Evolutionary conservation across 2,797 vertebrate species (phyloP).

Genomic region (Sebastes trivittatus): DNA sequence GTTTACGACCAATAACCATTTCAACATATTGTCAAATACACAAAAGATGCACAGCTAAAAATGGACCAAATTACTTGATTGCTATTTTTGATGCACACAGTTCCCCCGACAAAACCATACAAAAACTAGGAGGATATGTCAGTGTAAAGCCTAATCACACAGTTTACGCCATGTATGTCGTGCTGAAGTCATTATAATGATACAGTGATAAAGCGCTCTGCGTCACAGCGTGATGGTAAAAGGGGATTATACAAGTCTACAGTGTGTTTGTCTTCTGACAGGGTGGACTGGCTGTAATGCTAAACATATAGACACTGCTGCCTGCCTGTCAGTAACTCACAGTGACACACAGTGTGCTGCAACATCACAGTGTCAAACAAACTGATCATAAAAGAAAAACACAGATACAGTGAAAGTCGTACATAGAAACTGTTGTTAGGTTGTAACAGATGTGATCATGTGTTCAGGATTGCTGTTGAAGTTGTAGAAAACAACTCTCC

Average conservation of each 20-base stretch:
- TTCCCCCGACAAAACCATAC: neutral
- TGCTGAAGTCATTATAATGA: neutral
- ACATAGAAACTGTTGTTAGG: neutral
- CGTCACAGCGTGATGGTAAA: neutral
- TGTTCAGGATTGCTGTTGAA: neutral
- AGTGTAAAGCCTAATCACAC: neutral
- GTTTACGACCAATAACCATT: neutral
- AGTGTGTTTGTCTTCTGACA: constrained; percentile 48
- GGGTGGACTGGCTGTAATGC: constrained; percentile 31
- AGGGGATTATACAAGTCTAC: constrained; percentile 1
- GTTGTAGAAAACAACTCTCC: neutral
- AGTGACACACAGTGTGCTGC: constrained; percentile 7
- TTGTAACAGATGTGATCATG: neutral
- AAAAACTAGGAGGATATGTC: neutral
- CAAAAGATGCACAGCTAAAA: neutral
- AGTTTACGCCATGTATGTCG: neutral
- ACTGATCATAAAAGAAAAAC: constrained; percentile 6
- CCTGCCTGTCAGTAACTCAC: constrained; percentile 34
- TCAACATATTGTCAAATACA: neutral
- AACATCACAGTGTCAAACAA: constrained; percentile 2
- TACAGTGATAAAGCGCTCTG: neutral
- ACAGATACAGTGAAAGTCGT: neutral
- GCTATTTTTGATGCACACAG: neutral
- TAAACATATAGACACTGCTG: constrained; percentile 57
- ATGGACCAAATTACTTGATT: neutral